Conservation (phyloP, 2,797 vertebrate species). For the Avahi laniger region DNA sequence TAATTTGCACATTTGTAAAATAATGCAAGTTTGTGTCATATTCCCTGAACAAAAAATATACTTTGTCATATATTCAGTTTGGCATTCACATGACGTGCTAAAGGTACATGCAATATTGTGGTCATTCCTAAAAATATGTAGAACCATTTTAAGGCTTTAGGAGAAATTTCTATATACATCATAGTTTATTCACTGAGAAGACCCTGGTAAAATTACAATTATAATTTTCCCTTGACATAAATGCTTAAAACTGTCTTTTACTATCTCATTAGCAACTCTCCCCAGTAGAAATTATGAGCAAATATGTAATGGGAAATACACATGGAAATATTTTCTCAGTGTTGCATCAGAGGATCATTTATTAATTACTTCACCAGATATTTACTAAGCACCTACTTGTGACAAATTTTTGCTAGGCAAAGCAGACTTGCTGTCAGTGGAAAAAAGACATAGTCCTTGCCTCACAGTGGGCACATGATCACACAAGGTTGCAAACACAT, state of each 20-base stretch:
- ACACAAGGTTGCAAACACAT: background rate
- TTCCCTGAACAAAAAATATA: background rate
- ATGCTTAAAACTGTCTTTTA: background rate
- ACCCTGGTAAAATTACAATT: background rate
- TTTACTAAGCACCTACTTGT: background rate
- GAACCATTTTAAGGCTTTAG: background rate
- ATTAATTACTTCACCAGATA: background rate
- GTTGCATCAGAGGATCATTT: background rate
- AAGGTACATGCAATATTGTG: background rate
- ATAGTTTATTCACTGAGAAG: background rate
- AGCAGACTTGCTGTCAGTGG: background rate
- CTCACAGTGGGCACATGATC: background rate
- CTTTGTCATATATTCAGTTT: background rate
- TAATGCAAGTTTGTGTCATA: background rate
- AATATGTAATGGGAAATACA: background rate
- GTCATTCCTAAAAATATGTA: background rate
- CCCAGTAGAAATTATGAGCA: background rate
- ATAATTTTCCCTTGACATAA: background rate
- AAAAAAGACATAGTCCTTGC: background rate
- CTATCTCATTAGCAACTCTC: background rate
- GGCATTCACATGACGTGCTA: background rate
- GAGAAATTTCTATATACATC: background rate
- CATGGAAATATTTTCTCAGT: background rate
- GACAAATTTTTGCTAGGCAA: background rate
- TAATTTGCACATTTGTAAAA: background rate